Evolutionary conservation across 2,113 vertebrate species (phyloP).

Genomic region (Tragelaphus strepsiceros): DNA sequence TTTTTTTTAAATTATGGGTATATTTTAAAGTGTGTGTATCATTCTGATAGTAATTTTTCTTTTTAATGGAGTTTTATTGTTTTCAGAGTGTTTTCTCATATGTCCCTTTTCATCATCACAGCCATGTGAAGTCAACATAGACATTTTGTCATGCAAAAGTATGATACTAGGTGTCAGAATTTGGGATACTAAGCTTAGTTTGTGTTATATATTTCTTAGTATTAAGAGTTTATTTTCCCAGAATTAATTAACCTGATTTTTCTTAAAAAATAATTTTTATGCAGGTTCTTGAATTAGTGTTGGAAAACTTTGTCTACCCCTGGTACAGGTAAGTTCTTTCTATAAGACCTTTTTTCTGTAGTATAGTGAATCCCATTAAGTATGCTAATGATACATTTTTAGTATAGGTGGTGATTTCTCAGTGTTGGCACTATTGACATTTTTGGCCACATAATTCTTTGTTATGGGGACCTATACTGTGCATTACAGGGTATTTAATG

Average conservation of each 20-base stretch:
- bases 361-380: background rate
- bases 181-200: conserved; percentile 35
- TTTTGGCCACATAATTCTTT: conserved; percentile 27
- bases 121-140: background rate
- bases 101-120: background rate
- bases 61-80: conserved; percentile 12
- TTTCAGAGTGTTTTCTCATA: background rate
- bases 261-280: conserved; percentile 57
- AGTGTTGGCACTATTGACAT: background rate
- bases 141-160: background rate
- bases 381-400: background rate
- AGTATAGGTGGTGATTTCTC: background rate
- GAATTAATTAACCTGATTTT: conserved; percentile 45
- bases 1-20: background rate
- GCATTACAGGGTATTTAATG: background rate
- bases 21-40: conserved; percentile 16
- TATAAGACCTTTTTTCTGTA: background rate
- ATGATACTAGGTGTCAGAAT: background rate
- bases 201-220: background rate
- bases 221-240: conserved; percentile 10
- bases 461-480: background rate
- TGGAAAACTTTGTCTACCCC: conserved; percentile 97
- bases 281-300: conserved; percentile 94
- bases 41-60: background rate
- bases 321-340: conserved; percentile 93